These are phyloP conservation scores for Torymus texanus DNA, from an alignment of 2,888 invertebrate species.

Conservation along the genomic window DNA sequence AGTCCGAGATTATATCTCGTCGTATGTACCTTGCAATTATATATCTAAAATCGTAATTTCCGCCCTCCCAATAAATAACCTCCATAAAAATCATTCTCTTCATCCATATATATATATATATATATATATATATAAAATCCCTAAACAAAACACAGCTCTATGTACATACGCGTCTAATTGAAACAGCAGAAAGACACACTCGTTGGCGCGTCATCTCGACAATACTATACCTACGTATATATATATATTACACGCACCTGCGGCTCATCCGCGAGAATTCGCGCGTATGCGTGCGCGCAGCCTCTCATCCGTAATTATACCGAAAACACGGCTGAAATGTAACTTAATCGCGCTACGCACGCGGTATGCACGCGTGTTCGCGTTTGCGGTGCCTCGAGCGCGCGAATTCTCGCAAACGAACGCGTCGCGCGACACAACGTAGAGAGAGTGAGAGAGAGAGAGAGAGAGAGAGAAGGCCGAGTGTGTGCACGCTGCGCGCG, in stretches of 20 bases:
- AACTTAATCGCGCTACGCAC: constrained; percentile 33
- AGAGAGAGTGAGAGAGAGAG: constrained; percentile 41
- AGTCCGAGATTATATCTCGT: too few species aligned
- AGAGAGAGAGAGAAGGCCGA: constrained; percentile 49
- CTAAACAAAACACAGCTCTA: too few species aligned
- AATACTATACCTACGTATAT: too few species aligned
- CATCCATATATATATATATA: too few species aligned
- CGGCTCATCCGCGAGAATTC: constrained; percentile 30
- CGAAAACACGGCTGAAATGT: constrained; percentile 41
- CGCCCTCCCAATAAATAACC: too few species aligned
- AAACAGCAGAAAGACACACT: too few species aligned
- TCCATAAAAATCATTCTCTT: too few species aligned
- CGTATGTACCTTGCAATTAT: too few species aligned
- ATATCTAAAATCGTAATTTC: too few species aligned
- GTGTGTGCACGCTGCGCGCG: not conserved
- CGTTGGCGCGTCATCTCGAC: too few species aligned
- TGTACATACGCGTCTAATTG: too few species aligned
- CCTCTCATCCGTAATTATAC: constrained; percentile 37
- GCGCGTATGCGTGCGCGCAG: not conserved
- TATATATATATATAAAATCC: too few species aligned
- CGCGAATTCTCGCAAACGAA: not conserved
- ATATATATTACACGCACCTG: not conserved
- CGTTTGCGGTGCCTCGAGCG: not conserved
- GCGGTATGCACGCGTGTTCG: not conserved
- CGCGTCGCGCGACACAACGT: not conserved